phyloP scores from a whole-genome alignment of 2,797 vertebrate species.

The Sebastolobus altivelis region DNA sequence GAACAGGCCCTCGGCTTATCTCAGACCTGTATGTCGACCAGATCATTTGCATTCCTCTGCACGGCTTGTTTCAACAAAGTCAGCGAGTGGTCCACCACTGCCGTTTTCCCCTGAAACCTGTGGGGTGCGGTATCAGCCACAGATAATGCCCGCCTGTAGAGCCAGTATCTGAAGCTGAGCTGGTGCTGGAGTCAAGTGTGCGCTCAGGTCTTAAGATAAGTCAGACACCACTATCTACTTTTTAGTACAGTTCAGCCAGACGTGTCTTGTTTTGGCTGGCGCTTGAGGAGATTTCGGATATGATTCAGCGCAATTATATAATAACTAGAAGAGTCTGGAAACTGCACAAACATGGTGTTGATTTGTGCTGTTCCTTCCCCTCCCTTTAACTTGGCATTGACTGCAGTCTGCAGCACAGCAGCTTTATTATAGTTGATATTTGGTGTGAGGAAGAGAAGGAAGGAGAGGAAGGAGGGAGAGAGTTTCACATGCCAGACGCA shows the following conservation, averaged over 20 bases:
- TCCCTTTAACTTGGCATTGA: slow-evolving; percentile 46
- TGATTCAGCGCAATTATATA: slow-evolving; percentile 12
- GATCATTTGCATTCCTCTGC: slow-evolving; percentile 74
- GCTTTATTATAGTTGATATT: slow-evolving; percentile 58
- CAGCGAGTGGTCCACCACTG: slow-evolving; percentile 27
- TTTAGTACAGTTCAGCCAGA: neutral
- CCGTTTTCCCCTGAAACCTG: slow-evolving; percentile 41
- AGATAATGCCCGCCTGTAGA: slow-evolving; percentile 51
- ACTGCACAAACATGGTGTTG: slow-evolving; percentile 26
- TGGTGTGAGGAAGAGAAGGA: slow-evolving; percentile 58
- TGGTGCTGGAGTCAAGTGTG: slow-evolving; percentile 48
- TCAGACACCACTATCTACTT: neutral
- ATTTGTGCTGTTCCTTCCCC: slow-evolving; percentile 36
- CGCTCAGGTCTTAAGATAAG: slow-evolving; percentile 26
- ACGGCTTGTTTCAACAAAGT: slow-evolving; percentile 60
- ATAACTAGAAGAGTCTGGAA: slow-evolving; percentile 24
- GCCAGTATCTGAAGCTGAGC: slow-evolving; percentile 41
- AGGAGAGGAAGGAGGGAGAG: slow-evolving; percentile 66
- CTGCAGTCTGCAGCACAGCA: slow-evolving; percentile 37
- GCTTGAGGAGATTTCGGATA: neutral
- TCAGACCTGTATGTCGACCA: slow-evolving; percentile 52
- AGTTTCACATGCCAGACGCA: slow-evolving; percentile 52
- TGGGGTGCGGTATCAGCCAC: slow-evolving; percentile 45
- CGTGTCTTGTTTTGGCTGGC: slow-evolving; percentile 3
- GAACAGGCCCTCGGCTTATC: slow-evolving; percentile 54